Evolutionary conservation across 2,888 invertebrate species (phyloP), one percentile per base, ranked within the genome.

Genomic region (Busseola fusca): DNA sequence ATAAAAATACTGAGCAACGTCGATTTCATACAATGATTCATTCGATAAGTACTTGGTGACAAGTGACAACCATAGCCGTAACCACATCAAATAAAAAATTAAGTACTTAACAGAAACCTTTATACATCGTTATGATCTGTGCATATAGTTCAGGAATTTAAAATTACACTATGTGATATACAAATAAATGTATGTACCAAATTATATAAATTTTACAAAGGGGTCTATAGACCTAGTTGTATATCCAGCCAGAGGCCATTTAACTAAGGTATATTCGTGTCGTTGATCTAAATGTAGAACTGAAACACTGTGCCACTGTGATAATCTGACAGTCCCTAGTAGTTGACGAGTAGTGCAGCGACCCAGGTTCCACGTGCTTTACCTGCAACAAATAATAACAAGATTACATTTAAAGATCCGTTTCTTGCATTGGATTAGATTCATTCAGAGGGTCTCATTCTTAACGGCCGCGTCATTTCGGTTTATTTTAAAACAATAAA

Each of bases 1-100:
- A 94, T 92, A 92, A 94, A 95, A 95, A 95, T 95, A 95, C 95
- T 95, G 95, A 95, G 95, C 95, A 95, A 95, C 89, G 89, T 93
- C 90, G 90, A 91, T 93, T 93, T 90, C 90, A 90, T 91, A 92
- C 91, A 91, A 89, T 90, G 89, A 90, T 89, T 91, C 85, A 83
- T 90, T 90, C 87, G 83, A 87, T 84, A 85, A 89, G 88, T 86
- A 85, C 84, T 87, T 84, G 84, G 88, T 84, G 90, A 91, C 90
- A 90, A 90, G 87, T 84, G 89, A 91, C 90, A 89, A 90, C 88
- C 87, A 84, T 89, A 89, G 87, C 90, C 87, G 83, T 86, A 86
- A 89, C 87, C 88, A 91, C 89, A 90, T 88, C 86, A 87, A 92
- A 91, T 87, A 86, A 87, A n/a, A 91, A 88, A 54, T 56, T 66